Evolutionary conservation across 2,888 invertebrate species (phyloP).

Genomic region (Xylota segnis): DNA sequence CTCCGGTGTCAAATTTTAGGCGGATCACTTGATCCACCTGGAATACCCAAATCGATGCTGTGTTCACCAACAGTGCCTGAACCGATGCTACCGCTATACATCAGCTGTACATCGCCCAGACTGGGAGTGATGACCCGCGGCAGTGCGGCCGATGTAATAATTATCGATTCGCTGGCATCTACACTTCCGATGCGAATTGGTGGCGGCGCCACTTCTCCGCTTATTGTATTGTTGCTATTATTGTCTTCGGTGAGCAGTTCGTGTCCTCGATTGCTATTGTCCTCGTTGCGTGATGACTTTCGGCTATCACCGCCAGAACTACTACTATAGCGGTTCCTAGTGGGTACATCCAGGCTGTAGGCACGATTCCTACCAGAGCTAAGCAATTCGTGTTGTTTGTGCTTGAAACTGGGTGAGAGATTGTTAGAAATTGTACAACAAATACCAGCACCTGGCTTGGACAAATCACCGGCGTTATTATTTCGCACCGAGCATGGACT

Average conservation of each 20-base stretch:
- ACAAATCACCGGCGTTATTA: constrained; percentile 79
- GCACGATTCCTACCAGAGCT: constrained; percentile 82
- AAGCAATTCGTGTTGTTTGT: constrained; percentile 79
- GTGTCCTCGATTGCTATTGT: constrained; percentile 79
- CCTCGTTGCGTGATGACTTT: constrained; percentile 82
- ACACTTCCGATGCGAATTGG: constrained; percentile 81
- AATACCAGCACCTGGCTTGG: constrained; percentile 73
- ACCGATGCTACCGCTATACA: constrained; percentile 66
- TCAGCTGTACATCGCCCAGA: constrained; percentile 74
- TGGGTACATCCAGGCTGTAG: constrained; percentile 84
- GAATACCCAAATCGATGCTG: constrained; percentile 81
- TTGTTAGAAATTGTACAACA: constrained; percentile 84
- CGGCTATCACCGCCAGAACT: constrained; percentile 83
- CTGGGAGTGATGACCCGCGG: constrained; percentile 78
- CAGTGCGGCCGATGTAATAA: constrained; percentile 77
- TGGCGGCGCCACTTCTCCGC: constrained; percentile 80
- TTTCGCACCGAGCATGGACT: constrained; percentile 82
- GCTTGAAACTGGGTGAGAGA: constrained; percentile 79
- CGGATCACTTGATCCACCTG: constrained; percentile 81
- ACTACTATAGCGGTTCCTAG: constrained; percentile 82
- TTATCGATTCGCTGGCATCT: constrained; percentile 79
- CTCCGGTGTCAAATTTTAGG: constrained; percentile 84
- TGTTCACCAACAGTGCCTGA: constrained; percentile 77
- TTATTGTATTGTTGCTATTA: constrained; percentile 83
- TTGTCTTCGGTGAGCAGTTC: constrained; percentile 80